Percentiles rank a stretch among this genome's conserved stretches.
phyloP scores from a whole-genome alignment of 2,113 vertebrate species.

The Cinclus cinclus region DNA sequence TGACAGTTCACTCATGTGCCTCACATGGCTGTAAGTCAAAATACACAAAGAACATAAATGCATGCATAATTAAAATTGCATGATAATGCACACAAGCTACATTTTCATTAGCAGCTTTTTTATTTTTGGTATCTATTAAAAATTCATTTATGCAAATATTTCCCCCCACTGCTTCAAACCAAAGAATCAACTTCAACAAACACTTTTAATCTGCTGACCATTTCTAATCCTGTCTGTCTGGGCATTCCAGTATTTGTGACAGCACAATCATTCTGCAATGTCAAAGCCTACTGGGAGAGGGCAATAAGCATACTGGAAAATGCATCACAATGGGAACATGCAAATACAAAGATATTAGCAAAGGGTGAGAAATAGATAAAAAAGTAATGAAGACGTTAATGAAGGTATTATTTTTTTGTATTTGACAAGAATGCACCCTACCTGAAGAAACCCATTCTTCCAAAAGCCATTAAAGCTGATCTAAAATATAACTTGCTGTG shows the following conservation, averaged over 20 bases:
- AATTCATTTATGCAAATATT: slow-evolving; percentile 44
- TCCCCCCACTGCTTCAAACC: background rate
- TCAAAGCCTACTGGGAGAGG: background rate
- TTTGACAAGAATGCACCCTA: background rate
- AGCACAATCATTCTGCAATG: background rate
- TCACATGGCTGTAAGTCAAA: slow-evolving; percentile 51
- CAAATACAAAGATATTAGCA: background rate
- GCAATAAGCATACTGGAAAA: background rate
- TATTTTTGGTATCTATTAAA: slow-evolving; percentile 41
- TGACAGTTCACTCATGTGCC: slow-evolving; percentile 45
- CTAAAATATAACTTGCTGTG: background rate
- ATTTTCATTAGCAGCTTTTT: slow-evolving; percentile 8
- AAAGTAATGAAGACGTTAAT: background rate
- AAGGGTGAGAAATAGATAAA: background rate
- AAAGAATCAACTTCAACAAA: slow-evolving; percentile 13
- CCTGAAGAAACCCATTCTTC: background rate
- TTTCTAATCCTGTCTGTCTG: background rate
- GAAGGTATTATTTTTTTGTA: background rate
- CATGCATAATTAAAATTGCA: slow-evolving; percentile 15
- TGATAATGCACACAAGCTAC: slow-evolving; percentile 11
- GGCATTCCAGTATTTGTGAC: background rate
- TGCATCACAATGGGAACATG: background rate
- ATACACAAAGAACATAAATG: slow-evolving; percentile 14
- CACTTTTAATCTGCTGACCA: background rate
- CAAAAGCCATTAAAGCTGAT: background rate